Conservation (phyloP, 2,888 invertebrate species). For the Leucophora obtusa region DNA sequence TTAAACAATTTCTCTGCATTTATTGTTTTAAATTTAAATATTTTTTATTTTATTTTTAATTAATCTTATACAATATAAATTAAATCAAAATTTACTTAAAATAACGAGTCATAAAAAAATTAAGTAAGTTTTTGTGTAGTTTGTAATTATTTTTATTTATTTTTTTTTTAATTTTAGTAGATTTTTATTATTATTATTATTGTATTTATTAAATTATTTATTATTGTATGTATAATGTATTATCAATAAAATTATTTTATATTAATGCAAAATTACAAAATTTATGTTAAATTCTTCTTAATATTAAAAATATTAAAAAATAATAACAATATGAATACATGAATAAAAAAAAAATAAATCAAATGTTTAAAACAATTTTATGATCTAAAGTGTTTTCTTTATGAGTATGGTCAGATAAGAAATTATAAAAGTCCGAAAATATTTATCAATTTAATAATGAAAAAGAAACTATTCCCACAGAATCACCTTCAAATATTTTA, state of each 20-base stretch:
- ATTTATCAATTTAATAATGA: too few relatives aligned
- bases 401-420: too few relatives aligned
- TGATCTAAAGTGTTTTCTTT: too few relatives aligned
- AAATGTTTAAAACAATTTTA: slow-evolving; percentile 74
- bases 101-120: slow-evolving; percentile 7
- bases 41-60: background rate
- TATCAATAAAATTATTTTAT: slow-evolving; percentile 31
- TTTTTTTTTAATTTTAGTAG: slow-evolving; percentile 22
- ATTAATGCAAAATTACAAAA: slow-evolving; percentile 38
- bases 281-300: slow-evolving; percentile 62
- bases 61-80: slow-evolving; percentile 10
- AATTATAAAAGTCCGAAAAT: too few relatives aligned
- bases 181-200: slow-evolving; percentile 33
- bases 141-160: slow-evolving; percentile 19
- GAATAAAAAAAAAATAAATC: slow-evolving; percentile 66
- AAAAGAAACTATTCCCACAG: too few relatives aligned
- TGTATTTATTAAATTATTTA: slow-evolving; percentile 38
- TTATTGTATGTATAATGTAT: slow-evolving; percentile 31
- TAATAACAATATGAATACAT: slow-evolving; percentile 60
- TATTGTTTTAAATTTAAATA: background rate
- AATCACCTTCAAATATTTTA: too few relatives aligned
- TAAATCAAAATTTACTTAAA: background rate
- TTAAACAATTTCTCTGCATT: slow-evolving; percentile 26
- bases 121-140: slow-evolving; percentile 34
- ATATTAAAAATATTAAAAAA: slow-evolving; percentile 60